phyloP scores from a whole-genome alignment of 2,888 invertebrate genomes.

The Philhelius pedissequus region DNA sequence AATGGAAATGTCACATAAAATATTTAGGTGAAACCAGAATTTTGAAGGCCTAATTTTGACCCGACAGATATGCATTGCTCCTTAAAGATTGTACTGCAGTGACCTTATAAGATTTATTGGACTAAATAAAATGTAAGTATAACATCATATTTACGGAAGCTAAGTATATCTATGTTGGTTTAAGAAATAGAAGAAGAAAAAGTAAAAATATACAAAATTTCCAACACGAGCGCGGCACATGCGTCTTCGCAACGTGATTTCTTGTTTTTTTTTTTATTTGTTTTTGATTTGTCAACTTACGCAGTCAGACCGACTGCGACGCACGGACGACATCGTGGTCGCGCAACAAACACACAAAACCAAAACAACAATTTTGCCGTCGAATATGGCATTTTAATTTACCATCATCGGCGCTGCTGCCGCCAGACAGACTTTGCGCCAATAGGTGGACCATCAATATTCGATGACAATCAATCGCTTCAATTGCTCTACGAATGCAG shows the following conservation, averaged over 20 bases:
- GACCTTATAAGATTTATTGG: no score
- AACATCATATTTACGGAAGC: no score
- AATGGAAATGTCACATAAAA: no score
- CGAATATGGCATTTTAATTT: conserved; percentile 67
- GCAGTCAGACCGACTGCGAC: conserved; percentile 15
- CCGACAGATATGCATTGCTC: no score
- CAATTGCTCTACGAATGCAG: conserved; percentile 66
- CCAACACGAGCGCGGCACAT: conserved; percentile 43
- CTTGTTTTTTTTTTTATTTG: not conserved
- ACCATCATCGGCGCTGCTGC: conserved; percentile 47
- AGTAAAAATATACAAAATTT: not conserved
- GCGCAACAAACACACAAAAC: not conserved
- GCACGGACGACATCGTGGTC: conserved; percentile 41
- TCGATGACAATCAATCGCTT: conserved; percentile 66
- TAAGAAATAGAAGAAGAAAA: not conserved
- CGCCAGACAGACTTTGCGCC: conserved; percentile 65
- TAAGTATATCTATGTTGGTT: no score
- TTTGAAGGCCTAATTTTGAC: no score
- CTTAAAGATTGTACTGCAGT: no score
- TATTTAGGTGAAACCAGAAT: no score
- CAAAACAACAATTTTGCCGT: conserved; percentile 49
- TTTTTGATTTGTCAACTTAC: conserved; percentile 52
- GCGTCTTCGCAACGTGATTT: not conserved
- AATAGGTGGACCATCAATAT: conserved; percentile 67
- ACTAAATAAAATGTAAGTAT: no score